A percentile compares a stretch with the other conserved stretches of the same genome.
Conservation (phyloP, 2,888 invertebrate species). For the Ectemnius lituratus region DNA sequence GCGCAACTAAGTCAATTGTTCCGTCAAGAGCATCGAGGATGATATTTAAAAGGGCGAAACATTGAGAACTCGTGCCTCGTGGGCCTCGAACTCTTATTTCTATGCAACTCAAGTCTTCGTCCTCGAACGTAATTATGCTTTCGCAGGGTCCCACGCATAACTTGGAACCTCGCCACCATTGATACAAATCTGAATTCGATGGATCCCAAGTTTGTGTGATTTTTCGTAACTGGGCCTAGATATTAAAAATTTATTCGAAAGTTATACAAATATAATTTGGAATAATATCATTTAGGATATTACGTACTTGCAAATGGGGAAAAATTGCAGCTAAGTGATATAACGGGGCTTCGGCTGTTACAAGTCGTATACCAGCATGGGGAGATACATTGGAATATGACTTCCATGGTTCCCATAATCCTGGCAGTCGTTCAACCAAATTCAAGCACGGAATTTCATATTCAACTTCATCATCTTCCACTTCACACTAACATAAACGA, state of each 20-base stretch:
- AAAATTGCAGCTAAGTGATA: constrained; percentile 84
- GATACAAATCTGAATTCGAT: constrained; percentile 83
- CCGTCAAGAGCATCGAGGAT: constrained; percentile 81
- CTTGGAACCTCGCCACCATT: constrained; percentile 87
- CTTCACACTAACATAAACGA: constrained; percentile 80
- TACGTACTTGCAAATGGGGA: constrained; percentile 82
- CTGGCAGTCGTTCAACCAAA: constrained; percentile 83
- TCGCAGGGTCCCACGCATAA: constrained; percentile 84
- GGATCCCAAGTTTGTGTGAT: constrained; percentile 79
- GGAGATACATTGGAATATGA: constrained; percentile 77
- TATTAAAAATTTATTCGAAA: constrained; percentile 18
- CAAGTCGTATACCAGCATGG: constrained; percentile 83
- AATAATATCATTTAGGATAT: background rate
- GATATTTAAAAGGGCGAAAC: constrained; percentile 86
- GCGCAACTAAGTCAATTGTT: constrained; percentile 83
- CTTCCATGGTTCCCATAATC: constrained; percentile 83
- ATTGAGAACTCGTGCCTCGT: constrained; percentile 79
- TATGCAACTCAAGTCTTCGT: constrained; percentile 80
- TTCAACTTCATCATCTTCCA: constrained; percentile 84
- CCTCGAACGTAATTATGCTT: constrained; percentile 83
- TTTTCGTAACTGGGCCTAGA: constrained; percentile 81
- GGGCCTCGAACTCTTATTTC: constrained; percentile 85
- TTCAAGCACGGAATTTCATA: constrained; percentile 88
- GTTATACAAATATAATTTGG: background rate
- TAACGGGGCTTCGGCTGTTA: constrained; percentile 80